Evolutionary conservation across 2,888 invertebrate genomes (phyloP).

Genomic region (Tetanocera ferruginea): DNA sequence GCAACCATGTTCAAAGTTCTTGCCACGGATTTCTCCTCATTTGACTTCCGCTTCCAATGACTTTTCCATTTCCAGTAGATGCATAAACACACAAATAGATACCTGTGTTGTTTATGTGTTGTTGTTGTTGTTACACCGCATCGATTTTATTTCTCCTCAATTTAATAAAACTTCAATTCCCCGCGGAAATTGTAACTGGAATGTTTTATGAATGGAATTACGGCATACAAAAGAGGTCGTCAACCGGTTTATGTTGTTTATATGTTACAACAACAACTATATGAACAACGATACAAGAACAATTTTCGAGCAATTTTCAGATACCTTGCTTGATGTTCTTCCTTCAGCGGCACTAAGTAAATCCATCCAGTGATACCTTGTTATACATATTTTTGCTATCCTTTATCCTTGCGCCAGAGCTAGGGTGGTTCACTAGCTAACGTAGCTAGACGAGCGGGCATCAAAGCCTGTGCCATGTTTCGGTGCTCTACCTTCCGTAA

Average conservation of each 20-base stretch:
- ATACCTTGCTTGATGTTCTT: background rate
- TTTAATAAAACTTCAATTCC: background rate
- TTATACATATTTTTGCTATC: background rate
- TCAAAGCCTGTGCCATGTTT: background rate
- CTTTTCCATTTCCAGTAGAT: background rate
- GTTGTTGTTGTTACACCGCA: background rate
- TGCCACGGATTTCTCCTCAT: background rate
- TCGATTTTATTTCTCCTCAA: background rate
- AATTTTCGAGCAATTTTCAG: constrained; percentile 5
- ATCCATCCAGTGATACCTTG: background rate
- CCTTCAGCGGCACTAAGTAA: background rate
- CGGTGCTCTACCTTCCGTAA: background rate
- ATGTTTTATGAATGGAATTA: constrained; percentile 5
- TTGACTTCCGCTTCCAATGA: background rate
- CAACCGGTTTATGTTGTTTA: constrained; percentile 20
- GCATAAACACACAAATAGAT: background rate
- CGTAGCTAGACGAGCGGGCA: constrained; percentile 4
- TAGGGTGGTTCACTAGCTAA: constrained; percentile 19
- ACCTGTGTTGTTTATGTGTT: too few relatives aligned
- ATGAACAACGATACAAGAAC: background rate
- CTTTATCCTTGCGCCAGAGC: background rate
- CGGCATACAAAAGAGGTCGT: constrained; percentile 25
- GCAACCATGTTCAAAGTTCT: background rate
- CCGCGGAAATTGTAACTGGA: background rate
- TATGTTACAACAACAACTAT: background rate